Evolutionary conservation across 2,888 invertebrate species (phyloP).

Genomic region (Anagyrus pseudococci): DNA sequence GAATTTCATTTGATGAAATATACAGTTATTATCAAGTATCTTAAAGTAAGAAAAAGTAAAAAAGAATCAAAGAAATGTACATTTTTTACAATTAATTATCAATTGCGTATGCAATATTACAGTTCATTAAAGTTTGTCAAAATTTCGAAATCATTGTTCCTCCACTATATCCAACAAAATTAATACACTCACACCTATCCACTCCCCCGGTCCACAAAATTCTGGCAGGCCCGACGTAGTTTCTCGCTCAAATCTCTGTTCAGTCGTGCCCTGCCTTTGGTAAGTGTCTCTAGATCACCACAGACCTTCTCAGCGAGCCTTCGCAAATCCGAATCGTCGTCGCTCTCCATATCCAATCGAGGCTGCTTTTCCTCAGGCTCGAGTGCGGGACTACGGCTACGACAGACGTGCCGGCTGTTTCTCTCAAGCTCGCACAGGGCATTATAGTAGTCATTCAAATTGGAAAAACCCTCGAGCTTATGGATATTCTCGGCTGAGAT

Average conservation of each 20-base stretch:
- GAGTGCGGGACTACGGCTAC: slow-evolving; percentile 37
- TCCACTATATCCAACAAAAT: too few species aligned
- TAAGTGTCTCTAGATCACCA: slow-evolving; percentile 45
- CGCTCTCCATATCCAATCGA: slow-evolving; percentile 35
- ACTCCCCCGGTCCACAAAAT: slow-evolving; percentile 19
- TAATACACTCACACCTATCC: too few species aligned
- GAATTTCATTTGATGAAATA: too few species aligned
- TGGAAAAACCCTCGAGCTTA: slow-evolving; percentile 38
- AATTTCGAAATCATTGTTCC: too few species aligned
- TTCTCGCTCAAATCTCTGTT: slow-evolving; percentile 37
- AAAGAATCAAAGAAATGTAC: too few species aligned
- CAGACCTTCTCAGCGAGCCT: slow-evolving; percentile 44
- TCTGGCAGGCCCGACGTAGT: slow-evolving; percentile 38
- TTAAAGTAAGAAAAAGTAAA: too few species aligned
- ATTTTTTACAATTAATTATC: too few species aligned
- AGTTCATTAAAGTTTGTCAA: too few species aligned
- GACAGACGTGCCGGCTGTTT: slow-evolving; percentile 45
- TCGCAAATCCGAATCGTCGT: slow-evolving; percentile 33
- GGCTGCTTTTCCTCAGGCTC: slow-evolving; percentile 45
- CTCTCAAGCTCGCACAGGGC: not conserved
- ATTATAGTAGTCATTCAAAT: slow-evolving; percentile 41
- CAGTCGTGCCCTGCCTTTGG: slow-evolving; percentile 39
- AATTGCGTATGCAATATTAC: too few species aligned
- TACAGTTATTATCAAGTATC: too few species aligned
- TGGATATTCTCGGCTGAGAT: slow-evolving; percentile 43